Evolutionary conservation across 2,888 invertebrate genomes (phyloP).

Genomic region (Synergus laeviventris): DNA sequence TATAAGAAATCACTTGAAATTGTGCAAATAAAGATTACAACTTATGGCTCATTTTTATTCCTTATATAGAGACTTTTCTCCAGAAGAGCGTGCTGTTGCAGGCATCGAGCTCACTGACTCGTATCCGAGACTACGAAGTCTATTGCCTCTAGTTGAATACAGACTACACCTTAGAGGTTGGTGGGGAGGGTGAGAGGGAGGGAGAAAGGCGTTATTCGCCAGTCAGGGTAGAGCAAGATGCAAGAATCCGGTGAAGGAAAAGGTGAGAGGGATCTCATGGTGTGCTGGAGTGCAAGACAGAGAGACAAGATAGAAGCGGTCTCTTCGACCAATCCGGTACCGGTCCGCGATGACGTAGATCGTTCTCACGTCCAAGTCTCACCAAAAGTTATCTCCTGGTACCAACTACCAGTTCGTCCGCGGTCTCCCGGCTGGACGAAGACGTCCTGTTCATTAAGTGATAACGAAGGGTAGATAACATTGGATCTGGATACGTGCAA

Average conservation of each 20-base stretch:
- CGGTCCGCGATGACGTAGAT: conserved; percentile 68
- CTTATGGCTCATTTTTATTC: conserved; percentile 26
- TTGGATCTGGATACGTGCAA: conserved; percentile 51
- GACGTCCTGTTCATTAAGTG: conserved; percentile 61
- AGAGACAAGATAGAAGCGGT: conserved; percentile 48
- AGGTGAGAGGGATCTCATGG: conserved; percentile 19
- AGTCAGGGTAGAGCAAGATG: conserved; percentile 41
- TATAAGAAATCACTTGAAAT: neutral
- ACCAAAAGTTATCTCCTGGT: conserved; percentile 67
- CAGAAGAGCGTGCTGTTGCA: conserved; percentile 23
- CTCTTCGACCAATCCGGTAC: conserved; percentile 65
- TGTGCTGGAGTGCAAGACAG: conserved; percentile 45
- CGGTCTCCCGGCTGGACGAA: conserved; percentile 73
- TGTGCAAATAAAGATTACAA: conserved; percentile 16
- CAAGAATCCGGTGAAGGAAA: conserved; percentile 46
- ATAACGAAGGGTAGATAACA: conserved; percentile 53
- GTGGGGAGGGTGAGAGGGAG: conserved; percentile 35
- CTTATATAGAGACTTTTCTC: conserved; percentile 21
- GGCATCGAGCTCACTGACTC: conserved; percentile 51
- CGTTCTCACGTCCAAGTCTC: conserved; percentile 56
- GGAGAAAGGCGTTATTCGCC: conserved; percentile 50
- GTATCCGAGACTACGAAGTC: conserved; percentile 41
- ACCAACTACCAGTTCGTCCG: conserved; percentile 74
- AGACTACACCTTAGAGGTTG: conserved; percentile 9
- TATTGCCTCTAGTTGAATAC: conserved; percentile 38